phyloP scores from a whole-genome alignment of 2,113 vertebrate genomes.

The Elgaria multicarinata region DNA sequence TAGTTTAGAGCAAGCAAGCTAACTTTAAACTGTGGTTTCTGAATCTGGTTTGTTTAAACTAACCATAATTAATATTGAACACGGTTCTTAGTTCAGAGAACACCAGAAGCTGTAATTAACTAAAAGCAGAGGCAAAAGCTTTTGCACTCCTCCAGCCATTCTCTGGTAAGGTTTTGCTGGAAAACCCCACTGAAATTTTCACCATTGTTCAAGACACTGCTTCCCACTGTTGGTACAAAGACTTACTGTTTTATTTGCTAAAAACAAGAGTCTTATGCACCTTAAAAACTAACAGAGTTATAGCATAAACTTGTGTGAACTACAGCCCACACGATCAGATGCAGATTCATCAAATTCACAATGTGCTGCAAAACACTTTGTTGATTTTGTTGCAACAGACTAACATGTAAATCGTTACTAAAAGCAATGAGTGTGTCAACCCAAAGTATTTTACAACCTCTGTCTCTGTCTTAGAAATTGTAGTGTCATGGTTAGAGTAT shows the following conservation, averaged over 20 bases:
- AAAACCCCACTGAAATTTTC: not conserved
- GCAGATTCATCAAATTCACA: too few relatives aligned
- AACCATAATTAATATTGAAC: too few relatives aligned
- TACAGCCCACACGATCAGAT: too few relatives aligned
- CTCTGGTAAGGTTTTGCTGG: not conserved
- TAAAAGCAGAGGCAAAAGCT: not conserved
- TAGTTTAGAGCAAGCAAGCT: too few relatives aligned
- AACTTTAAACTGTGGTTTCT: too few relatives aligned
- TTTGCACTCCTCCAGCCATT: not conserved
- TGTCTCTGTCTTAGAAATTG: not conserved
- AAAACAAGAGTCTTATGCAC: too few relatives aligned
- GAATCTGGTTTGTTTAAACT: too few relatives aligned
- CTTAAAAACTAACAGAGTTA: too few relatives aligned
- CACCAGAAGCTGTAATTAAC: not conserved
- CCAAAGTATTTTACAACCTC: not conserved
- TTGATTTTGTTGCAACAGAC: too few relatives aligned
- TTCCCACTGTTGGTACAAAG: not conserved
- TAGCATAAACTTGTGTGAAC: too few relatives aligned
- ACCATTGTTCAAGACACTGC: not conserved
- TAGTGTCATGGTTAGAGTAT: not conserved
- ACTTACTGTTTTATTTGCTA: accelerated
- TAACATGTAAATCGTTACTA: not conserved
- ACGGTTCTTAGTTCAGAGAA: too few relatives aligned
- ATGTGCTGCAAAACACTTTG: too few relatives aligned
- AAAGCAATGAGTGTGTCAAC: not conserved